phyloP scores from a whole-genome alignment of 1,140 invertebrate genomes.

The Tetramorium simillimum region DNA sequence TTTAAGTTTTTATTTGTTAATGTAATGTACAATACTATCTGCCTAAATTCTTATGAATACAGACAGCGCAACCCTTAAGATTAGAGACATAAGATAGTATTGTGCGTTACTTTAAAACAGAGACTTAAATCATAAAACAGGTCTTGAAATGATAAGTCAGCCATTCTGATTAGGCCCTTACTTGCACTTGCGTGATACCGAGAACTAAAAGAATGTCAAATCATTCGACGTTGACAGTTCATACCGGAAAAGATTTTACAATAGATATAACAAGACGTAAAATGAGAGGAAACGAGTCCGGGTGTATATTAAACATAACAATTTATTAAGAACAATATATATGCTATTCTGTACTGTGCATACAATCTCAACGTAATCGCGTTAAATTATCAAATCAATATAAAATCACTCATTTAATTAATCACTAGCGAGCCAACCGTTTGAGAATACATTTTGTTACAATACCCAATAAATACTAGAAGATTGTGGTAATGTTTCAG shows the following conservation, averaged over 20 bases:
- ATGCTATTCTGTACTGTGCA: conserved; percentile 27
- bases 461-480: not conserved
- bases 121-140: no score
- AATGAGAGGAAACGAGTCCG: not conserved
- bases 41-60: no score
- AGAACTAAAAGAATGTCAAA: not conserved
- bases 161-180: no score
- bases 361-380: conserved; percentile 36
- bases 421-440: conserved; percentile 62
- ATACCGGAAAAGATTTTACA: not conserved
- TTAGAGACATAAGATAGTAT: no score
- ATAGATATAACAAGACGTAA: not conserved
- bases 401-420: conserved; percentile 66
- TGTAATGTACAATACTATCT: no score
- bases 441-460: conserved; percentile 27
- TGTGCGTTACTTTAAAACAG: no score
- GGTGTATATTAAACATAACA: conserved; percentile 64
- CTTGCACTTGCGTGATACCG: not conserved
- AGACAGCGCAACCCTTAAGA: no score
- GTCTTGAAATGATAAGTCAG: no score
- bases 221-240: not conserved
- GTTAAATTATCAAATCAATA: conserved; percentile 76
- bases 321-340: conserved; percentile 75
- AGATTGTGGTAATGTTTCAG: not conserved
- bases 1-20: no score